Percentiles rank a stretch among this genome's conserved stretches.
These are phyloP conservation scores for Chaunax sp. DNA, from an alignment of 2,797 vertebrate genomes.

Conservation along the genomic window DNA sequence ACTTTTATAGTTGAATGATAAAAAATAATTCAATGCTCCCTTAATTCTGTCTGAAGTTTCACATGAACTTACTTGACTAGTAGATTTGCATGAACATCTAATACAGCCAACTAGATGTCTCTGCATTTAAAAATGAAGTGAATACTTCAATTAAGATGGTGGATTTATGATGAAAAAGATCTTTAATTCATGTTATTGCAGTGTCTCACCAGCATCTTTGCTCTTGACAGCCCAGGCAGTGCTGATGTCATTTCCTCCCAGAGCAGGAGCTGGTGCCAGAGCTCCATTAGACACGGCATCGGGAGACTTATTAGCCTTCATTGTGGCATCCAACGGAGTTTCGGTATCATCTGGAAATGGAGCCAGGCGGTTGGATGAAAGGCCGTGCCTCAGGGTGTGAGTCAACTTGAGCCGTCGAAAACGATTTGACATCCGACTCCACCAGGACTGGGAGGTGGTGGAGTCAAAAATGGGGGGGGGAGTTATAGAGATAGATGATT, in stretches of 20 bases:
- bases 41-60: too few species aligned
- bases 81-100: too few species aligned
- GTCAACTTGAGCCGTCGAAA: slow-evolving; percentile 97
- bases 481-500: background rate
- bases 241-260: slow-evolving; percentile 74
- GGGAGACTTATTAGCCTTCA: slow-evolving; percentile 84
- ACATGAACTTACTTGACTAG: too few species aligned
- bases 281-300: slow-evolving; percentile 57
- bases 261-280: slow-evolving; percentile 43
- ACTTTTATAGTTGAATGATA: too few species aligned
- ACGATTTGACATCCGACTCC: slow-evolving; percentile 98
- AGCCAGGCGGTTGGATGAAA: slow-evolving; percentile 89
- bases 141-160: too few species aligned
- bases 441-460: slow-evolving; percentile 90
- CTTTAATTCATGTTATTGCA: too few species aligned
- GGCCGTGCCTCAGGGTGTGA: slow-evolving; percentile 92
- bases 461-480: background rate
- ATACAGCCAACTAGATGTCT: too few species aligned
- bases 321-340: slow-evolving; percentile 87
- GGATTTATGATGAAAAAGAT: too few species aligned
- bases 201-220: slow-evolving; percentile 85
- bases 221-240: slow-evolving; percentile 79
- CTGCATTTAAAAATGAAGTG: too few species aligned
- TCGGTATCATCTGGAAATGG: slow-evolving; percentile 89
- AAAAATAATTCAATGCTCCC: too few species aligned